A percentile compares a stretch with the other conserved stretches of the same genome.
phyloP scores from a whole-genome alignment of 2,888 invertebrate genomes.

The Nomada hirtipes region DNA sequence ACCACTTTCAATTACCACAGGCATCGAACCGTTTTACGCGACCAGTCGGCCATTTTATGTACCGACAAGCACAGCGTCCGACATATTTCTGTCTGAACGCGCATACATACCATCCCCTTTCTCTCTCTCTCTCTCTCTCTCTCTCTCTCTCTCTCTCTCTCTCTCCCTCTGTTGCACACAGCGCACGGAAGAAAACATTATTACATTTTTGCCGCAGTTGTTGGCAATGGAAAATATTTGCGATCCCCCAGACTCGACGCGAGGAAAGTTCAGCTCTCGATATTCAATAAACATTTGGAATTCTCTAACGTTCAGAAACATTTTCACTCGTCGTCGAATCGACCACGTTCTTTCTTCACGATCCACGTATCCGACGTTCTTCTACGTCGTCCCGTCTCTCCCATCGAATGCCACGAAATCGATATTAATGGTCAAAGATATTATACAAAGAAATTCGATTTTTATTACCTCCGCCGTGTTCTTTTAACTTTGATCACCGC shows the following conservation, averaged over 20 bases:
- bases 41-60: constrained; percentile 23
- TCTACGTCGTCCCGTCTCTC: too few relatives aligned
- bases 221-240: constrained; percentile 11
- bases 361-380: too few relatives aligned
- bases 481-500: too few relatives aligned
- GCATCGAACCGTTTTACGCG: constrained; percentile 24
- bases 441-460: too few relatives aligned
- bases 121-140: too few relatives aligned
- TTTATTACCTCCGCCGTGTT: too few relatives aligned
- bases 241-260: background rate
- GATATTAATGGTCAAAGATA: too few relatives aligned
- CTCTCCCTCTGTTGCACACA: background rate
- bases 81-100: constrained; percentile 17
- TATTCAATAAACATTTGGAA: background rate
- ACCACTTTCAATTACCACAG: constrained; percentile 37
- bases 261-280: background rate
- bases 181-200: constrained; percentile 1
- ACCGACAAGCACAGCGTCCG: background rate
- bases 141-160: background rate
- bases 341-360: background rate
- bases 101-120: background rate
- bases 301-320: background rate
- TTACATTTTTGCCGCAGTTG: constrained; percentile 6
- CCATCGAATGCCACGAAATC: too few relatives aligned
- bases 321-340: background rate